Evolutionary conservation across 2,888 invertebrate species (phyloP), one percentile per base, ranked within the genome.

Genomic region (Cosmopolites sordidus): DNA sequence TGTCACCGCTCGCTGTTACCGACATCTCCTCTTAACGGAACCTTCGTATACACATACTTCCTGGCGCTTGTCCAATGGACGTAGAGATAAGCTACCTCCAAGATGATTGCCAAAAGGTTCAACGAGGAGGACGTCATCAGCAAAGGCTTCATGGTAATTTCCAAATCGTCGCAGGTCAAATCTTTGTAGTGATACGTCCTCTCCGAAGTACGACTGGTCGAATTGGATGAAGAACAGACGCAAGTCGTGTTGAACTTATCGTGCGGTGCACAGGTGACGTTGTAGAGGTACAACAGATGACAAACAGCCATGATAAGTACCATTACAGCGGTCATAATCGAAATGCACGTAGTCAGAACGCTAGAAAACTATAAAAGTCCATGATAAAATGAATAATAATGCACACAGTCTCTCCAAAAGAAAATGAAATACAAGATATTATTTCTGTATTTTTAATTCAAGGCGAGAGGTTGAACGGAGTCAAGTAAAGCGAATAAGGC

Each of bases 101-200:
- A 62, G 16, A 75, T 51, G 5, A 72, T 69, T 2, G 71, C 74
- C 16, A 75, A 59, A 16, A 67, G 61, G 63, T 76, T 76, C 15
- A 58, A 45, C 22, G 58, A 66, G 52, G 73, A 68, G 0, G 74
- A 73, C 29, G 70, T 69, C 46, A 75, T 71, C 40, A 76, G 61
- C 18, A 75, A 62, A 27, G 72, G 64, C 33, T 67, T 69, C 43
- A 77, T 65, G 22, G 75, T 67, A 54, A 72, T 69, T 46, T 70
- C 61, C n/a, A 74, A 70, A 66, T 78, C 76, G 0, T 67, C 63
- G 61, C 78, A 78, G 54, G 69, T 73, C 40, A 78, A 68, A 60
- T 76, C 76, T 2, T 69, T 64, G 60, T 77, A 78, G 51, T 73
- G 73, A 66, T 73, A 75, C 58, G 64, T 67, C 43, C 45, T 43